Evolutionary conservation across 2,797 vertebrate genomes (phyloP).

Genomic region (Hypotaenidia philippensis): DNA sequence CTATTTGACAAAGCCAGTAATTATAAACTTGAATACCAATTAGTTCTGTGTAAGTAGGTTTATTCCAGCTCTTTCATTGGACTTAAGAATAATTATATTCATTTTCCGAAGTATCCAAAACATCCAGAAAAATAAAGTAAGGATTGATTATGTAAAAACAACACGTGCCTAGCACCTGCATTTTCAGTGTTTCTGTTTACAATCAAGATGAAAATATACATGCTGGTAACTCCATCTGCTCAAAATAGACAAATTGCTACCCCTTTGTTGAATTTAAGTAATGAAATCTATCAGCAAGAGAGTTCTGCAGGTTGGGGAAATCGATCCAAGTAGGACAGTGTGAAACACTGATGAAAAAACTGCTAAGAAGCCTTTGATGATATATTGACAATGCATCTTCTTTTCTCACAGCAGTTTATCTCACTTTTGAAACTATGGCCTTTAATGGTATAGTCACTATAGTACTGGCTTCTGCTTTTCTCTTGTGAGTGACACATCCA

Average conservation of each 20-base stretch:
- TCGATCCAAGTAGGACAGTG: not conserved
- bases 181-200: not conserved
- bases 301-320: not conserved
- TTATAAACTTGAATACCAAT: conserved; percentile 73
- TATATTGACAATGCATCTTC: not conserved
- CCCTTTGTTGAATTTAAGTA: not conserved
- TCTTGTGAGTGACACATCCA: not conserved
- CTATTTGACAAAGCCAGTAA: conserved; percentile 73
- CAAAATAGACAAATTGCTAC: not conserved
- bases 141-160: not conserved
- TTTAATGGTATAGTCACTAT: not conserved
- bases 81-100: not conserved
- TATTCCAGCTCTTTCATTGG: conserved; percentile 13
- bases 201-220: not conserved
- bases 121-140: not conserved
- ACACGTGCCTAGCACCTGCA: not conserved
- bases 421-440: not conserved
- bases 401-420: not conserved
- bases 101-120: not conserved
- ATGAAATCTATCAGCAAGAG: not conserved
- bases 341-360: conserved; percentile 3
- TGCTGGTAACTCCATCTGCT: conserved; percentile 23
- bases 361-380: not conserved
- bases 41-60: conserved; percentile 49
- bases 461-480: not conserved